Conservation (phyloP, 2,113 vertebrate species). For the Lepisosteus oculatus region DNA sequence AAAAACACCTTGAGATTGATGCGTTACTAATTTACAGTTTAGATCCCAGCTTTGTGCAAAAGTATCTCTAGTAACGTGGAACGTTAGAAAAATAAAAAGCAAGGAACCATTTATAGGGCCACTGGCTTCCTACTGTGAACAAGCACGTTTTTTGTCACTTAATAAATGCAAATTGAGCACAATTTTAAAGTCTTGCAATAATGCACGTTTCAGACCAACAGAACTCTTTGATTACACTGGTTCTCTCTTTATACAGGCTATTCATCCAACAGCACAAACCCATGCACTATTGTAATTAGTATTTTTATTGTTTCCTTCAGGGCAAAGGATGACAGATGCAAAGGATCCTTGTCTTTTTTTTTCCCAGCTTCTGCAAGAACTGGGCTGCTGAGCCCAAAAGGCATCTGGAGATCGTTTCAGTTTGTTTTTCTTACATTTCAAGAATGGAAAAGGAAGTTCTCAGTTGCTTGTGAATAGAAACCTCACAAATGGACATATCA, state of each 20-base stretch:
- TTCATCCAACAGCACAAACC: conserved; percentile 53
- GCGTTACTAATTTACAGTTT: conserved; percentile 63
- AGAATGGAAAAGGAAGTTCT: too few species aligned
- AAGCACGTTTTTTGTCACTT: conserved; percentile 59
- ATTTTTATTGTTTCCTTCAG: conserved; percentile 38
- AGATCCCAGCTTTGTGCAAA: conserved; percentile 63
- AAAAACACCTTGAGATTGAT: conserved; percentile 66
- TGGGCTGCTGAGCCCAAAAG: too few species aligned
- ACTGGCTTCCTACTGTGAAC: conserved; percentile 55
- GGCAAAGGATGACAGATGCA: conserved; percentile 29
- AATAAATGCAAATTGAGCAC: conserved; percentile 56
- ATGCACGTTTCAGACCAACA: conserved; percentile 45
- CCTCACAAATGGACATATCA: background rate
- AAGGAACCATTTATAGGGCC: conserved; percentile 32
- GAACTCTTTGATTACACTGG: conserved; percentile 48
- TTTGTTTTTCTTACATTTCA: too few species aligned
- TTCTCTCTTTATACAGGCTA: conserved; percentile 56
- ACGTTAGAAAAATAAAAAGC: conserved; percentile 30
- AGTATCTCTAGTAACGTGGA: conserved; percentile 37
- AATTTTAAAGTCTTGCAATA: conserved; percentile 38
- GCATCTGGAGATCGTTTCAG: too few species aligned
- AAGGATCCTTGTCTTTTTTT: conserved; percentile 26
- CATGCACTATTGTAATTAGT: conserved; percentile 58
- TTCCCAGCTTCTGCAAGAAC: background rate
- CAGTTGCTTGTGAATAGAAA: too few species aligned